A percentile compares a stretch with the other conserved stretches of the same genome.
Conservation (phyloP, 2,888 invertebrate species). For the Rhagophthalmus giganteus region DNA sequence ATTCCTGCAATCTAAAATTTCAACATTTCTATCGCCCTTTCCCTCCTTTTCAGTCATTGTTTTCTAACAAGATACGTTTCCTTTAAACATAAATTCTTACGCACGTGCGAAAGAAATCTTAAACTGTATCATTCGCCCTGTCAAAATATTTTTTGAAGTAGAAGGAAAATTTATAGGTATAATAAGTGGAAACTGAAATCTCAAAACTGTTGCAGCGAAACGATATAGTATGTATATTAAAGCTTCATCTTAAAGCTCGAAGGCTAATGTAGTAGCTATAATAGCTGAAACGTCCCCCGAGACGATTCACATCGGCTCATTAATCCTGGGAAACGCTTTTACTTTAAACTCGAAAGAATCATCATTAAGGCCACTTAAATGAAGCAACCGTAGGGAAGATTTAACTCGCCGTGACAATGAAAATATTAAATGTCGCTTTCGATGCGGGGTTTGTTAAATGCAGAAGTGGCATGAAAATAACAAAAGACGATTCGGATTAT, state of each 20-base stretch:
- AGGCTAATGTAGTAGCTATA: slow-evolving; percentile 35
- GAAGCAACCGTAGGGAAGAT: slow-evolving; percentile 11
- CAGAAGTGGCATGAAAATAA: slow-evolving; percentile 4
- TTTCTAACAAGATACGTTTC: slow-evolving; percentile 8
- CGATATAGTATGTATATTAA: no score
- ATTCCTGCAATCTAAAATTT: slow-evolving; percentile 22
- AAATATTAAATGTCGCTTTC: slow-evolving; percentile 16
- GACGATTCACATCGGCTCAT: slow-evolving; percentile 38
- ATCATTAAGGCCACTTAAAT: slow-evolving; percentile 33
- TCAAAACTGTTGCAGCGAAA: no score
- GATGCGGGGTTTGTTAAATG: slow-evolving; percentile 6
- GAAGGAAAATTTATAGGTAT: slow-evolving; percentile 10
- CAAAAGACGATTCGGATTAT: slow-evolving; percentile 1
- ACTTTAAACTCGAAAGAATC: slow-evolving; percentile 37
- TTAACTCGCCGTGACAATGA: slow-evolving; percentile 11
- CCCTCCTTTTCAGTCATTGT: slow-evolving; percentile 9
- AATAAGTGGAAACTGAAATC: neutral
- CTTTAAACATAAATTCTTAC: slow-evolving; percentile 10
- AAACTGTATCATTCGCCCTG: slow-evolving; percentile 4
- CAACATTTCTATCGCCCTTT: slow-evolving; percentile 19
- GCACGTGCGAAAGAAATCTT: slow-evolving; percentile 11
- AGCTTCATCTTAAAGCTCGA: slow-evolving; percentile 29
- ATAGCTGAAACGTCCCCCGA: slow-evolving; percentile 32
- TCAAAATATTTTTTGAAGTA: slow-evolving; percentile 8
- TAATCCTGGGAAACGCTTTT: slow-evolving; percentile 37